These are phyloP conservation scores for Mylabris phalerata DNA, from an alignment of 1,140 invertebrate genomes.

Conservation along the genomic window DNA sequence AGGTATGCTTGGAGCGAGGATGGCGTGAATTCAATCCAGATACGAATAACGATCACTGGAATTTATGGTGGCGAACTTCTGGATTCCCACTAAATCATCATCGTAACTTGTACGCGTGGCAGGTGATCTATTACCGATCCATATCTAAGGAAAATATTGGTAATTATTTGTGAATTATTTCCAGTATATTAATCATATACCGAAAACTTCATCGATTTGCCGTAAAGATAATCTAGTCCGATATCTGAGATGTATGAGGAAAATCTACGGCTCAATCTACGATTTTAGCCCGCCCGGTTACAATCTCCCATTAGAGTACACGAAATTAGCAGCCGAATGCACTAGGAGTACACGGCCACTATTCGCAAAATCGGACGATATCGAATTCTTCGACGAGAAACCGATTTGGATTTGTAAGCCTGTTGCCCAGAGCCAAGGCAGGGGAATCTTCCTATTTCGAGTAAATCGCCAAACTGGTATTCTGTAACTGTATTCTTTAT, in stretches of 20 bases:
- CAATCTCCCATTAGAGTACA: slow-evolving; percentile 78
- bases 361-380: not conserved
- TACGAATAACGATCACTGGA: slow-evolving; percentile 62
- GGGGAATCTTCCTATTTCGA: slow-evolving; percentile 75
- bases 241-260: slow-evolving; percentile 72
- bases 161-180: slow-evolving; percentile 23
- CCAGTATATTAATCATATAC: slow-evolving; percentile 80
- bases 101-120: slow-evolving; percentile 63
- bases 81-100: slow-evolving; percentile 64
- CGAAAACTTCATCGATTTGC: slow-evolving; percentile 73
- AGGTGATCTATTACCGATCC: slow-evolving; percentile 45
- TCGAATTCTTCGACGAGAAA: slow-evolving; percentile 34
- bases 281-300: slow-evolving; percentile 73
- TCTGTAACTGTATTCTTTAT: not conserved
- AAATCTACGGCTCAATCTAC: slow-evolving; percentile 71
- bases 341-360: slow-evolving; percentile 42
- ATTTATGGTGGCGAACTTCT: slow-evolving; percentile 74
- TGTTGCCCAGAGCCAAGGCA: slow-evolving; percentile 73
- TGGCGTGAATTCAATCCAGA: slow-evolving; percentile 65
- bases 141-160: not conserved
- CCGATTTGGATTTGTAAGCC: slow-evolving; percentile 82
- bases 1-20: slow-evolving; percentile 73
- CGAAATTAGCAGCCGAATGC: slow-evolving; percentile 72
- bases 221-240: slow-evolving; percentile 73
- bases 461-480: slow-evolving; percentile 43